A percentile compares a stretch with the other conserved stretches of the same genome.
phyloP scores from a whole-genome alignment of 2,888 invertebrate species.

The Eupeodes luniger region DNA sequence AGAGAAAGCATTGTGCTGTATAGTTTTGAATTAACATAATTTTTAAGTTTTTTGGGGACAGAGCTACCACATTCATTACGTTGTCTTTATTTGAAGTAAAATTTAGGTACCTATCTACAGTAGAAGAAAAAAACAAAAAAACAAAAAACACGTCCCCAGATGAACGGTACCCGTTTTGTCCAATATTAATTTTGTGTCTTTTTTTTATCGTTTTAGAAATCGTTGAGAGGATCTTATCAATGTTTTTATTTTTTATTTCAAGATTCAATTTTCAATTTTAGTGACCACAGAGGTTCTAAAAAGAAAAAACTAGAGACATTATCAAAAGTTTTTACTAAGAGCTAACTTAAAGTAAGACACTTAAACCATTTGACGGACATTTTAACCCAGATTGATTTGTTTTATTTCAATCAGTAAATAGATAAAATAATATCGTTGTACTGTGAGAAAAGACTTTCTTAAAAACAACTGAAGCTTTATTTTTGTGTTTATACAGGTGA shows the following conservation, averaged over 20 bases:
- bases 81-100: constrained; percentile 6
- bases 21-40: constrained; percentile 41
- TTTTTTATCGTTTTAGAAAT: constrained; percentile 59
- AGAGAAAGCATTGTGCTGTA: constrained; percentile 50
- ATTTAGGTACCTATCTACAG: background rate
- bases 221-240: constrained; percentile 50
- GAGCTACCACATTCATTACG: constrained; percentile 47
- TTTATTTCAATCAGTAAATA: too few species aligned
- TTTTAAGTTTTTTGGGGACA: constrained; percentile 9
- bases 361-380: background rate
- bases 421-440: too few species aligned
- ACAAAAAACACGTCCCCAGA: background rate
- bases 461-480: too few species aligned
- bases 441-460: too few species aligned
- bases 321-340: background rate
- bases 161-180: constrained; percentile 57
- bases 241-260: constrained; percentile 20
- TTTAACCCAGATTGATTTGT: too few species aligned
- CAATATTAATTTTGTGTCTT: constrained; percentile 42
- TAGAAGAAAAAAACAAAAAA: background rate
- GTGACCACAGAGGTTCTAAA: background rate
- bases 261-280: background rate
- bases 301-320: background rate
- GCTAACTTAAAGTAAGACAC: background rate
- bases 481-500: too few species aligned